Evolutionary conservation across 2,113 vertebrate species (phyloP).

Genomic region (human (Homo sapiens)): DNA sequence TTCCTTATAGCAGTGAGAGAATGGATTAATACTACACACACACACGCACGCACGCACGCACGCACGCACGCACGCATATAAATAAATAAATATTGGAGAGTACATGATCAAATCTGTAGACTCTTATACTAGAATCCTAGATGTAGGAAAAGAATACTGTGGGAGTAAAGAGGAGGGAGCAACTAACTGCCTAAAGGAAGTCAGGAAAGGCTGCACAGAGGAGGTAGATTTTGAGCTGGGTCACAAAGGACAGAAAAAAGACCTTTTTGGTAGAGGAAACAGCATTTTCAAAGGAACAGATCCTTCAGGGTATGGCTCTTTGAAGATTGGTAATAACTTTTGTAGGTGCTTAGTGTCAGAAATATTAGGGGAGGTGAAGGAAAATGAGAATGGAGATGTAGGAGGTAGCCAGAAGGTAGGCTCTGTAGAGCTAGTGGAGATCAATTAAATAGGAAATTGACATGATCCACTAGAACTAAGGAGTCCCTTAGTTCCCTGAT

Average conservation of each 20-base stretch:
- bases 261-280: neutral
- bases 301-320: neutral
- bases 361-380: neutral
- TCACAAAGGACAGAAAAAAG: neutral
- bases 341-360: neutral
- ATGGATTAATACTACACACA: too few species aligned
- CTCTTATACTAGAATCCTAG: neutral
- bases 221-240: neutral
- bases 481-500: neutral
- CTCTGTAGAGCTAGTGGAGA: neutral
- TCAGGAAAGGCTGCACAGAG: neutral
- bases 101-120: neutral
- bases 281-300: neutral
- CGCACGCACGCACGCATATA: neutral
- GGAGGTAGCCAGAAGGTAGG: neutral
- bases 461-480: neutral
- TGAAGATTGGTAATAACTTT: neutral
- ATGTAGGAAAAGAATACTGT: neutral
- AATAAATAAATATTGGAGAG: neutral
- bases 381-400: neutral
- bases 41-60: too few species aligned
- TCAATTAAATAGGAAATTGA: neutral
- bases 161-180: neutral
- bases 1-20: too few species aligned
- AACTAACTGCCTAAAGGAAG: neutral